A percentile compares a stretch with the other conserved stretches of the same genome.
Conservation (phyloP, 2,797 vertebrate genomes). For the Chelon labrosus region DNA sequence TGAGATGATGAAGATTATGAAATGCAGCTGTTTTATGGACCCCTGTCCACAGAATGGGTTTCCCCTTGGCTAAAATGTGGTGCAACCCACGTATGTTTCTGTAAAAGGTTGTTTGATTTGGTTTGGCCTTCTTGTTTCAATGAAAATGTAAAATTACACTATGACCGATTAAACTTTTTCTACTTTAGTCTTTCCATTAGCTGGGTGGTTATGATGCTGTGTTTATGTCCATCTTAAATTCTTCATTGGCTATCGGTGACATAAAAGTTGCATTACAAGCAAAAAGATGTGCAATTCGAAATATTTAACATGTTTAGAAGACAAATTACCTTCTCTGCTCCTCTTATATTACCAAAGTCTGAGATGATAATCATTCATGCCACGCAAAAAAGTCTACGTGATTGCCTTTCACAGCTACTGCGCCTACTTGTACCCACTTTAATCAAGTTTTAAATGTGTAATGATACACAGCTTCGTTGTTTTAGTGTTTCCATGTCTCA, state of each 20-base stretch:
- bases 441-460: no score
- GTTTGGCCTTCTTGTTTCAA: background rate
- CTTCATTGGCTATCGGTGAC: no score
- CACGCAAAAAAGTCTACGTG: no score
- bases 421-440: no score
- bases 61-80: background rate
- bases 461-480: background rate
- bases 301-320: no score
- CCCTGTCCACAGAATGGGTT: constrained; percentile 14
- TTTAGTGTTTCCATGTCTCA: background rate
- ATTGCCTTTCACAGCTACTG: no score
- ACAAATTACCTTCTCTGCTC: no score
- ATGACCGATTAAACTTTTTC: background rate
- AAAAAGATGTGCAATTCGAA: no score
- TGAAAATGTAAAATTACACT: constrained; percentile 21
- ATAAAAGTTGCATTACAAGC: background rate
- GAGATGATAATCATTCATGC: background rate
- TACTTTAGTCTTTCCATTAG: background rate
- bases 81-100: constrained; percentile 1
- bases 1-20: constrained; percentile 4
- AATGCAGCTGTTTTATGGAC: constrained; percentile 28
- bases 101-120: constrained; percentile 16
- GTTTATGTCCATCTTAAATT: no score
- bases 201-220: background rate
- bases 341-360: no score